phyloP scores from a whole-genome alignment of 2,797 vertebrate species.

The Ctenopoma kingsleyae region DNA sequence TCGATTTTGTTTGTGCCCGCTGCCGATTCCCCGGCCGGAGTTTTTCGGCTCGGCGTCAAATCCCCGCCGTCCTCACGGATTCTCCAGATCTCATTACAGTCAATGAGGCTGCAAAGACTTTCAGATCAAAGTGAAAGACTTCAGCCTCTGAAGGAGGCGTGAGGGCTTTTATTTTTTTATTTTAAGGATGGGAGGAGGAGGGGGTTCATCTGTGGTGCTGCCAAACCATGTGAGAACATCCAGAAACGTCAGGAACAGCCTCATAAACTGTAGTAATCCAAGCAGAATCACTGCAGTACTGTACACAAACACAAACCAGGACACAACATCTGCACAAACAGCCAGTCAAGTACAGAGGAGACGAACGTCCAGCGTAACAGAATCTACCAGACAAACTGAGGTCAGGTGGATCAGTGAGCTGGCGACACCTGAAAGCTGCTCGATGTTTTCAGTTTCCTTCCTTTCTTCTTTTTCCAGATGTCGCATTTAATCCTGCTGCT shows the following conservation, averaged over 20 bases:
- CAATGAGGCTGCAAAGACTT: conserved; percentile 86
- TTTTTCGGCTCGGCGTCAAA: conserved; percentile 82
- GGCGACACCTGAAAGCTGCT: too few relatives aligned
- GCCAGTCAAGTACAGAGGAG: too few relatives aligned
- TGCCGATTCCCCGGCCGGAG: conserved; percentile 78
- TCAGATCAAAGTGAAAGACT: conserved; percentile 85
- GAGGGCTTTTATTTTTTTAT: conserved; percentile 30
- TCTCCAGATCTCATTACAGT: conserved; percentile 87
- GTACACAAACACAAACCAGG: too few relatives aligned
- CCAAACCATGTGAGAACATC: conserved; percentile 65
- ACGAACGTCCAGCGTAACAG: too few relatives aligned
- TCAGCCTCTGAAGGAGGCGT: conserved; percentile 67
- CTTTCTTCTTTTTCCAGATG: too few relatives aligned
- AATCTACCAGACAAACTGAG: too few relatives aligned
- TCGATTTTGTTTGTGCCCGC: conserved; percentile 83
- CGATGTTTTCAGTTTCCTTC: too few relatives aligned
- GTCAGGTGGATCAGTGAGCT: too few relatives aligned
- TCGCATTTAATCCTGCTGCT: too few relatives aligned
- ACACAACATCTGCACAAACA: too few relatives aligned
- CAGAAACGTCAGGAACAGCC: conserved; percentile 61
- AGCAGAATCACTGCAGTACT: neutral
- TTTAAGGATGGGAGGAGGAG: conserved; percentile 1
- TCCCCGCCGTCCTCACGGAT: conserved; percentile 83
- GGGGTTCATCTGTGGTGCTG: conserved; percentile 20
- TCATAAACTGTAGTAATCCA: neutral